Conservation (phyloP, 2,888 invertebrate genomes). For the Morinoia aosen region DNA sequence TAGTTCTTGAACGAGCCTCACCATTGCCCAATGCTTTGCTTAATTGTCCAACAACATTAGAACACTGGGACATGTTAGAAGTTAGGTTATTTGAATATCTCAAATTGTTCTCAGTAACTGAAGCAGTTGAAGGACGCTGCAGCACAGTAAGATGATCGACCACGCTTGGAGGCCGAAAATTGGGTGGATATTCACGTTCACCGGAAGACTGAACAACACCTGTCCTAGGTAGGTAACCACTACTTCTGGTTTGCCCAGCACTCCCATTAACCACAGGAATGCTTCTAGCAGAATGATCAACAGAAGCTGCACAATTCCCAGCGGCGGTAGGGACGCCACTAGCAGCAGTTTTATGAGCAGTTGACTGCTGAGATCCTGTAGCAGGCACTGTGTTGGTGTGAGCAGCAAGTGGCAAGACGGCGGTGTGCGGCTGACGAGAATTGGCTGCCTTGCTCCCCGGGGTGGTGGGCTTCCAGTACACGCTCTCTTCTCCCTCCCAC, state of each 20-base stretch:
- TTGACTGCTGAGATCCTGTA: neutral
- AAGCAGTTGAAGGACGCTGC: neutral
- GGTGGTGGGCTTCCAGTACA: constrained; percentile 54
- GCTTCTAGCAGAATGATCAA: neutral
- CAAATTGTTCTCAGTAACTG: neutral
- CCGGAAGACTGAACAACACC: neutral
- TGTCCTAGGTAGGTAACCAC: neutral
- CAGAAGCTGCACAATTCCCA: neutral
- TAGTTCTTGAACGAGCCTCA: neutral
- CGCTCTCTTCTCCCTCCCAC: constrained; percentile 54
- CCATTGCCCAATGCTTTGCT: neutral
- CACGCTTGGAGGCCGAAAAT: neutral
- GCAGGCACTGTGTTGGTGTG: neutral
- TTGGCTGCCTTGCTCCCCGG: neutral
- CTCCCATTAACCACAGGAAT: neutral
- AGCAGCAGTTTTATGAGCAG: neutral
- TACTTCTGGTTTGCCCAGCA: neutral
- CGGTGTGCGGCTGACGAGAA: neutral
- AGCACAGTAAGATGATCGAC: neutral
- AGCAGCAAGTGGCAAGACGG: neutral
- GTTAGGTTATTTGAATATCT: neutral
- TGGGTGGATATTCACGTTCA: neutral
- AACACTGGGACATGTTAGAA: neutral
- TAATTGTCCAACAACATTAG: neutral
- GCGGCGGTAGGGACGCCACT: too few relatives aligned